phyloP scores from a whole-genome alignment of 2,797 vertebrate species.

The Sebastes kiyomatsui region DNA sequence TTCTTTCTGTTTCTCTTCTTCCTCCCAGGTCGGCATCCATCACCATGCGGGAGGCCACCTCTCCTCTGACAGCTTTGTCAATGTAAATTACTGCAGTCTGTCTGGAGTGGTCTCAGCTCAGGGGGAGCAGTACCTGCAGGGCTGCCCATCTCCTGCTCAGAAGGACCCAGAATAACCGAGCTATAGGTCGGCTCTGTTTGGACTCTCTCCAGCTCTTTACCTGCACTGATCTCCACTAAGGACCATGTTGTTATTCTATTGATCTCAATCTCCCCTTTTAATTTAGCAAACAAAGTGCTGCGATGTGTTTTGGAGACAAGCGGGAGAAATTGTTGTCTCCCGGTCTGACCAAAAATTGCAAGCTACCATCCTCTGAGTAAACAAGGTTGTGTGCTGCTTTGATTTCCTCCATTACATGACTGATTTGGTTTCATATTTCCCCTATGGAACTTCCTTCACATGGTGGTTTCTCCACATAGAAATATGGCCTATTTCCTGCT shows the following conservation, averaged over 20 bases:
- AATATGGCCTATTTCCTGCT: slow-evolving; percentile 81
- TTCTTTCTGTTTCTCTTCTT: slow-evolving; percentile 48
- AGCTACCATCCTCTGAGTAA: slow-evolving; percentile 54
- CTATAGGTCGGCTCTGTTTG: slow-evolving; percentile 27
- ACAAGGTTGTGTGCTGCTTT: slow-evolving; percentile 61
- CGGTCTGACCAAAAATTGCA: slow-evolving; percentile 32
- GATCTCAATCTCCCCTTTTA: slow-evolving; percentile 57
- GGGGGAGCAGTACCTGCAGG: slow-evolving; percentile 76
- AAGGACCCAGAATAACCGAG: slow-evolving; percentile 69
- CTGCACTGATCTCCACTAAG: slow-evolving; percentile 6
- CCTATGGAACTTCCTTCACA: slow-evolving; percentile 69
- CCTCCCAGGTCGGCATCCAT: slow-evolving; percentile 84
- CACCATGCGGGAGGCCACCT: slow-evolving; percentile 81
- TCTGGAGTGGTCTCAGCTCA: slow-evolving; percentile 77
- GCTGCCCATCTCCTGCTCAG: slow-evolving; percentile 61
- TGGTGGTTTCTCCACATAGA: slow-evolving; percentile 68
- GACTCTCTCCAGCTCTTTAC: slow-evolving; percentile 26
- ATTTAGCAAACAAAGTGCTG: slow-evolving; percentile 41
- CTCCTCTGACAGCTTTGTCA: slow-evolving; percentile 87
- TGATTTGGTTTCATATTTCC: slow-evolving; percentile 71
- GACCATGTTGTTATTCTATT: slow-evolving; percentile 39
- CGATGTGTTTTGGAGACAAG: slow-evolving; percentile 35
- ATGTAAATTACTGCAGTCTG: slow-evolving; percentile 86
- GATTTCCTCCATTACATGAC: slow-evolving; percentile 70
- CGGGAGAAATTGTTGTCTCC: slow-evolving; percentile 6